Evolutionary conservation across 2,113 vertebrate species (phyloP), one percentile per base, ranked within the genome.

Genomic region (Drymodes brunneopygia): DNA sequence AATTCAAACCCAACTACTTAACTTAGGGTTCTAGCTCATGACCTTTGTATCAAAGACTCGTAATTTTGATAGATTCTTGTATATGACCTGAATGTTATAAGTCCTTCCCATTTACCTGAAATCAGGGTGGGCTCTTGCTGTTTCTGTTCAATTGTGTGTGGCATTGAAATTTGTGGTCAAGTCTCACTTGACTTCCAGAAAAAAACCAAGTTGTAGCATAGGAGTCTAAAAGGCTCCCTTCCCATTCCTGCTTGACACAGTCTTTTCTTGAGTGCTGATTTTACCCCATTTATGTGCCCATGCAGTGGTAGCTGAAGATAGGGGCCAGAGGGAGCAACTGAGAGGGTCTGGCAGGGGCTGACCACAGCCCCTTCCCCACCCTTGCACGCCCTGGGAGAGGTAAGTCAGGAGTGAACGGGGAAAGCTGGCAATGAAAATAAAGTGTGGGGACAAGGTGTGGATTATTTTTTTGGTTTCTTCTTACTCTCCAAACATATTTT

Each of bases 261-360:
- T n/a, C 13, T 66, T 74, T 57, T 65, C n/a, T 14, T 44, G 42
- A 71, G 36, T 17, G n/a, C 3, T 73, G 12, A 7, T 35, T 74
- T 36, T 10, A 19, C 4, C 2, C 6, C 22, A 2, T 38, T 57
- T 47, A 31, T 44, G 8, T 42, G 25, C 12, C 70, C 22, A 9
- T 0, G 0, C 6, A 11, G 7, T 20, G 31, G 44, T 5, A 35
- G 10, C 44, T 67, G 36, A 36, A 51, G 12, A 8, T 0, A 10
- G 31, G 35, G 24, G 5, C 11, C 35, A 25, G 35, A 80, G 38
- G 15, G 1, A 36, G 21, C 15, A 38, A 20, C 12, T 35, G 42
- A 15, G 47, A 74, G 28, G n/a, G 45, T 20, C 16, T 74, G 40
- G n/a, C 29, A 89, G 16, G 20, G 20, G 31, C 20, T 47, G 38